Evolutionary conservation across 2,797 vertebrate species (phyloP).

Genomic region (Huso huso): DNA sequence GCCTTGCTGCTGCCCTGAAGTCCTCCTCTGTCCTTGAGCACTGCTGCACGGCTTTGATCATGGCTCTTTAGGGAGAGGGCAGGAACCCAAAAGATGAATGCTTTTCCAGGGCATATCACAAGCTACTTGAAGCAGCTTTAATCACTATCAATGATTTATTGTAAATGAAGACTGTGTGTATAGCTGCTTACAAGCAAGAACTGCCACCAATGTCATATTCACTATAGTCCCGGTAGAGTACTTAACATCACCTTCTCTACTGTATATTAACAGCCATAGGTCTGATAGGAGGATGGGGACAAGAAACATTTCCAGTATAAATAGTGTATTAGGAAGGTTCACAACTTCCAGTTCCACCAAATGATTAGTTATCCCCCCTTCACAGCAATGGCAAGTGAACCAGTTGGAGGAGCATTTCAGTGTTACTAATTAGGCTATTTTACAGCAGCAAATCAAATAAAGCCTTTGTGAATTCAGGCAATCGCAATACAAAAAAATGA

Average conservation of each 20-base stretch:
- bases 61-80: slow-evolving; percentile 43
- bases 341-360: not conserved
- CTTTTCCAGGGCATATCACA: slow-evolving; percentile 35
- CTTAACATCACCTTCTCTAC: slow-evolving; percentile 7
- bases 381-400: too few species aligned
- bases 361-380: not conserved
- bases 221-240: slow-evolving; percentile 12
- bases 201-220: slow-evolving; percentile 29
- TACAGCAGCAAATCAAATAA: not conserved
- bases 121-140: slow-evolving; percentile 25
- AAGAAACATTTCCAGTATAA: not conserved
- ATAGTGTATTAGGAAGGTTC: not conserved
- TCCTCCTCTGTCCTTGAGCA: slow-evolving; percentile 41
- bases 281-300: not conserved
- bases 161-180: slow-evolving; percentile 29
- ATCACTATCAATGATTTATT: slow-evolving; percentile 34
- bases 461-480: not conserved
- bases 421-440: too few species aligned
- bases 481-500: too few species aligned
- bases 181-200: slow-evolving; percentile 26
- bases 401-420: too few species aligned
- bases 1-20: slow-evolving; percentile 24
- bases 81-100: slow-evolving; percentile 41
- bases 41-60: slow-evolving; percentile 30
- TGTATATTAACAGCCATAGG: not conserved